These are phyloP conservation scores for Diplosoma virens DNA, from an alignment of 23 tunicate species.

Conservation along the genomic window DNA sequence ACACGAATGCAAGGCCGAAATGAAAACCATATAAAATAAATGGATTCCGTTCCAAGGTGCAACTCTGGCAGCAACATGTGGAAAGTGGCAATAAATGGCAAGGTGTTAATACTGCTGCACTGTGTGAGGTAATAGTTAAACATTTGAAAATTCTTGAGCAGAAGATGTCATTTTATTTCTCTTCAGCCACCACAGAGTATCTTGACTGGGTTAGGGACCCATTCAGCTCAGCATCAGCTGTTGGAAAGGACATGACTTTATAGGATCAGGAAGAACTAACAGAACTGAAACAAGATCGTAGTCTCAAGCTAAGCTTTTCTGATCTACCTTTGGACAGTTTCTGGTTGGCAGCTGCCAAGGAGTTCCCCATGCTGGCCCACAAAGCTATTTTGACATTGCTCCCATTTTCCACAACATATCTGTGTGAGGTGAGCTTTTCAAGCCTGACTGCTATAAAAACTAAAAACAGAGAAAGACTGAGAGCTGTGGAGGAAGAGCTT, in stretches of 20 bases:
- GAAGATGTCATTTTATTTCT: slow-evolving; percentile 26
- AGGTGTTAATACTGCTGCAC: slow-evolving; percentile 26
- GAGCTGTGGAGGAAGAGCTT: slow-evolving; percentile 37
- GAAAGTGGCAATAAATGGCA: slow-evolving; percentile 17
- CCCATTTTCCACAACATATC: slow-evolving; percentile 41
- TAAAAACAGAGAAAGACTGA: slow-evolving; percentile 22
- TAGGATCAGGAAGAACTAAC: background rate
- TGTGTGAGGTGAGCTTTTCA: slow-evolving; percentile 38
- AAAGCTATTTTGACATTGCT: slow-evolving; percentile 45
- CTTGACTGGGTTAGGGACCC: slow-evolving; percentile 48
- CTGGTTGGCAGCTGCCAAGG: slow-evolving; percentile 45
- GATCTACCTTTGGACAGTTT: slow-evolving; percentile 18
- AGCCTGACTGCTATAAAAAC: slow-evolving; percentile 16
- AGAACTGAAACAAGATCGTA: background rate
- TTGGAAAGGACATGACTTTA: slow-evolving; percentile 24
- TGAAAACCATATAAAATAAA: background rate
- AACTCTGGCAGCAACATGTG: too few species aligned
- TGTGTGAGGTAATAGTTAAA: background rate
- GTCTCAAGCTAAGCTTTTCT: background rate
- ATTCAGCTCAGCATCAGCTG: slow-evolving; percentile 17
- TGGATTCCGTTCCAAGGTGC: slow-evolving; percentile 12
- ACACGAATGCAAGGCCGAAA: slow-evolving; percentile 25
- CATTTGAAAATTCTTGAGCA: slow-evolving; percentile 19
- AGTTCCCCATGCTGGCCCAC: slow-evolving; percentile 50
- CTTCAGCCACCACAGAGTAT: background rate